Evolutionary conservation across 2,113 vertebrate genomes (phyloP), one percentile per base, ranked within the genome.

Genomic region (Tamias sibiricus): DNA sequence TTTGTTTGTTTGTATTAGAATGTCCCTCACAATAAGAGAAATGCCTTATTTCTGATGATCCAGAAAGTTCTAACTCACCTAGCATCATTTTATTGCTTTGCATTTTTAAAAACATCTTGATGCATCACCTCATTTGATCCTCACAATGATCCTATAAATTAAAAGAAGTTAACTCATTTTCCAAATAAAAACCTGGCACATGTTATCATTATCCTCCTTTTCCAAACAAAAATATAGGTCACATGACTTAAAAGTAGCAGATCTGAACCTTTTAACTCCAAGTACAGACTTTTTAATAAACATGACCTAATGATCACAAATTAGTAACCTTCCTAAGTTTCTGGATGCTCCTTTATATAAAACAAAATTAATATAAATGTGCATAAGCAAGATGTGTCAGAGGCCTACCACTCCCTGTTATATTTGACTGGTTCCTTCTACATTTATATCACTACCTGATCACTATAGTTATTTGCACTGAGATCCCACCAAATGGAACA

Each of bases 321-420:
- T 62, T 40, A 83, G 32, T 42, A 72, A 52, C 52, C 8, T 79
- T 87, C 24, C 1, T 52, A 68, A 84, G 24, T 54, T 52, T 76
- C 59, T 91, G 54, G 28, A 82, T 49, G 80, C 9, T 80, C 26
- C 12, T 8, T 80, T 94, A 92, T 94, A 86, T 57, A 71, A 72
- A 96, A 93, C 4, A 82, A 88, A 88, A 79, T 74, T 82, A 88
- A 86, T 89, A 35, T 84, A 30, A 90, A 52, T 88, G 30, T 77
- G 8, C 32, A 32, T 64, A 94, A 97, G 13, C 26, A 95, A 87
- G 8, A 11, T 80, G n/a, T 19, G 4, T 47, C 74, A 66, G 8
- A 88, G 72, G 13, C 4, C 42, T 22, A 2, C 16, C 12, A 28
- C 12, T 47, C 62, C 1, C 20, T 88, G 5, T 12, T 42, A 5